Conservation (phyloP, 2,797 vertebrate species). For the Macropus fuliginosus region DNA sequence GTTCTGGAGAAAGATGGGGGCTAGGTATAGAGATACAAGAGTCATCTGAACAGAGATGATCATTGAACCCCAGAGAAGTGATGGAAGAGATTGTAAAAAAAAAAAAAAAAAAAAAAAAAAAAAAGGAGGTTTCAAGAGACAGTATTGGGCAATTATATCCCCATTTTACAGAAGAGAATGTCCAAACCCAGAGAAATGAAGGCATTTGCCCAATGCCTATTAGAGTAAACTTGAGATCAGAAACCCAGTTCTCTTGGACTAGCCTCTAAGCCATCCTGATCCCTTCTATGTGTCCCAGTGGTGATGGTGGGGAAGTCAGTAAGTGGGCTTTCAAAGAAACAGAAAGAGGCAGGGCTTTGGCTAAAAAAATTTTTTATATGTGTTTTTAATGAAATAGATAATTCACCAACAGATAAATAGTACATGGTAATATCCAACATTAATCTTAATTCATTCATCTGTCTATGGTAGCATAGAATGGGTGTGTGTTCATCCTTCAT, state of each 20-base stretch:
- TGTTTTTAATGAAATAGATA: background rate
- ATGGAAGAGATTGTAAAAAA: background rate
- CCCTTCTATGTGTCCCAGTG: background rate
- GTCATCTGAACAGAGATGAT: background rate
- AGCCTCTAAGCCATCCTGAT: background rate
- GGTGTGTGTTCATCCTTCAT: too few relatives aligned
- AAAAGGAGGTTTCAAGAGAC: background rate
- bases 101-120: background rate
- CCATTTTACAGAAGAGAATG: background rate
- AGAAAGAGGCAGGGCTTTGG: background rate
- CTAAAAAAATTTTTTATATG: background rate
- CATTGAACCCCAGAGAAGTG: background rate
- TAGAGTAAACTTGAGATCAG: background rate
- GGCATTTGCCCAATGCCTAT: background rate
- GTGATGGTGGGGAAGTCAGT: background rate
- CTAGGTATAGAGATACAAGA: background rate
- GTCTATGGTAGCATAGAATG: background rate
- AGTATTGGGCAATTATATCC: background rate
- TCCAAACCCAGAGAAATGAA: background rate
- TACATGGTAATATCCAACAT: background rate
- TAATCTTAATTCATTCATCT: background rate
- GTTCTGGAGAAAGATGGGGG: background rate
- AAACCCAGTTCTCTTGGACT: background rate
- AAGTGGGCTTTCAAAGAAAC: background rate
- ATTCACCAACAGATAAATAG: background rate